Base-by-base conservation (phyloP, 2,113 vertebrate species). In the Bubo blakistoni region DNA sequence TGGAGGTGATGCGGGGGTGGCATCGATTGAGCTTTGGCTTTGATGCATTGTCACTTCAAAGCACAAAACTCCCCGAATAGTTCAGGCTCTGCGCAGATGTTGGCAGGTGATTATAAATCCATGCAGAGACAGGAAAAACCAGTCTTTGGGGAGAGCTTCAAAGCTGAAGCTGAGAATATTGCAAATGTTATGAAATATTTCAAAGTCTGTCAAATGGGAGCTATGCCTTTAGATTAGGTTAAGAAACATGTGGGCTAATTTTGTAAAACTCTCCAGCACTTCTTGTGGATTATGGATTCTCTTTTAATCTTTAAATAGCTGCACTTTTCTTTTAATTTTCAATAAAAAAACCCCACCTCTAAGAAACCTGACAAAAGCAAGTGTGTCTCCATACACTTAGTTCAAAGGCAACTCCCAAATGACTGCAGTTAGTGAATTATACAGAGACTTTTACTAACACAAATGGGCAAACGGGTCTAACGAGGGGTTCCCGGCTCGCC, bases 61-160 rank as follows among this genome's bases (percentile, higher is more conserved):
- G 94, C 81, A 29, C 18, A 6, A 49, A 92, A 46, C 36, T 66
- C 92, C 58, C 40, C 10, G 0, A 30, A 62, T 20, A 65, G 51
- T 67, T 93, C 71, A 73, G 87, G 81, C 81, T 94, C 40, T 0
- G 22, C 3, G 4, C 70, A 36, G 93, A 27, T 66, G 74, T 88
- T 94, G 94, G 62, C 94, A 95, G 90, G 93, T 92, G 94, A 93
- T 95, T 88, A 83, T 90, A 96, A 96, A 94, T 90, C 88, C 76
- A 19, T 1, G 44, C 62, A 69, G 92, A 80, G 81, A 90, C 4
- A 3, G 93, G 46, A 65, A 74, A 94, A 81, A 20, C 11, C 81
- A 27, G 88, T 69, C 92, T 90, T 83, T 70, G 71, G 93, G 93
- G 90, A 95, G 29, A 92, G 78, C 78, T 96, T 91, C 90, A 82